Conservation (phyloP, 2,797 vertebrate species). For the Hydrocynus forskahlii region DNA sequence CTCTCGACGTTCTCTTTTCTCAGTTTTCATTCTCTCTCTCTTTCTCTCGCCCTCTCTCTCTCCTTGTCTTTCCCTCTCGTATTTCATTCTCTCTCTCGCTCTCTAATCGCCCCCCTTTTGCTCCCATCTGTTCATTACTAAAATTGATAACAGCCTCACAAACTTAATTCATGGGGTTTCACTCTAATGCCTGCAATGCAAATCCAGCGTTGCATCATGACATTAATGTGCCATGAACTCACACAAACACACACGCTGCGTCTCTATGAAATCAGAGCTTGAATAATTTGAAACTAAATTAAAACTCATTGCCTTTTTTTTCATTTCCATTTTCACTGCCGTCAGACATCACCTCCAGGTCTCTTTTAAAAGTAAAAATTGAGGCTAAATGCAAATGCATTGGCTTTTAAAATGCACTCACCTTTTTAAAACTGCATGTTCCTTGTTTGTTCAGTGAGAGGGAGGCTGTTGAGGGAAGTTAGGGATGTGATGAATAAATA, state of each 20-base stretch:
- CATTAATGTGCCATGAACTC: slow-evolving; percentile 4
- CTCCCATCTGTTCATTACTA: background rate
- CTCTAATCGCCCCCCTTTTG: too few species aligned
- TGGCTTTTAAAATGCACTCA: slow-evolving; percentile 37
- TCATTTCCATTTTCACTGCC: slow-evolving; percentile 20
- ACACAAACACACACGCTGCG: background rate
- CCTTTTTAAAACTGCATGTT: slow-evolving; percentile 27
- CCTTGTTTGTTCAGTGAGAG: slow-evolving; percentile 15
- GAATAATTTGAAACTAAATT: slow-evolving; percentile 19
- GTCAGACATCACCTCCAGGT: slow-evolving; percentile 17
- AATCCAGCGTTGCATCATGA: slow-evolving; percentile 7
- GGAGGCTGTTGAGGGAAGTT: background rate
- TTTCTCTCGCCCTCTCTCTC: background rate
- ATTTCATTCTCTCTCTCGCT: too few species aligned
- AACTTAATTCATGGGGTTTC: slow-evolving; percentile 9
- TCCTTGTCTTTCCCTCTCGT: too few species aligned
- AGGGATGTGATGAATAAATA: slow-evolving; percentile 16
- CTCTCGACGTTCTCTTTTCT: too few species aligned
- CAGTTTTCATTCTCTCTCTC: background rate
- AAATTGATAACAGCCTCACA: slow-evolving; percentile 14
- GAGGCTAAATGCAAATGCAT: slow-evolving; percentile 30
- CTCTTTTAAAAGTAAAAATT: slow-evolving; percentile 23
- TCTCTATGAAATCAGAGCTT: background rate
- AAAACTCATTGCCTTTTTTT: slow-evolving; percentile 18
- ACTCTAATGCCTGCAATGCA: background rate